Evolutionary conservation across 1,140 invertebrate genomes (phyloP).

Genomic region (Asobara japonica): DNA sequence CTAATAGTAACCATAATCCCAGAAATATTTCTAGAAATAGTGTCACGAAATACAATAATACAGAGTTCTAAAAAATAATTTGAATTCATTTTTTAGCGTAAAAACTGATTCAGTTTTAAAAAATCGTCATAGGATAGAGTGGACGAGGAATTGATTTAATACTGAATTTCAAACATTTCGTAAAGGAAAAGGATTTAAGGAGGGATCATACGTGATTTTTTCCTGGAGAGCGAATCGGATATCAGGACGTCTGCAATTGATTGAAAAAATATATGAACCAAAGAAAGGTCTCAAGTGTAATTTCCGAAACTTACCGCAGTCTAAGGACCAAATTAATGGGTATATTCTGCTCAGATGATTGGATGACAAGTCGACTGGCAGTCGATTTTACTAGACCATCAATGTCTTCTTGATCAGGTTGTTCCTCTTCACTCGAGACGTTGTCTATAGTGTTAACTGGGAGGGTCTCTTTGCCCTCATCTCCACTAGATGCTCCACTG

Average conservation of each 20-base stretch:
- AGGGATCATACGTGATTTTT: conserved; percentile 36
- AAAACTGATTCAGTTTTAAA: too few relatives aligned
- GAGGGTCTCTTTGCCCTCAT: conserved; percentile 63
- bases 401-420: conserved; percentile 53
- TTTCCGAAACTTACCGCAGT: conserved; percentile 73
- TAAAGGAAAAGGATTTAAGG: conserved; percentile 20
- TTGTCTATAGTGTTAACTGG: conserved; percentile 63
- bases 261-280: not conserved
- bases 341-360: conserved; percentile 56
- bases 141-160: not conserved
- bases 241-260: conserved; percentile 47
- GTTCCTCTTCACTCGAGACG: conserved; percentile 61
- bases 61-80: too few relatives aligned
- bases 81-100: too few relatives aligned
- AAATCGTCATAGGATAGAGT: too few relatives aligned
- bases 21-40: too few relatives aligned
- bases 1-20: too few relatives aligned
- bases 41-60: too few relatives aligned
- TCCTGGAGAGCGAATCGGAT: conserved; percentile 45
- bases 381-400: conserved; percentile 53
- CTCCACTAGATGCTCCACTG: conserved; percentile 67
- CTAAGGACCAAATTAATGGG: conserved; percentile 83
- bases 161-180: conserved; percentile 2
- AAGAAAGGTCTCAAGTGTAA: conserved; percentile 1
- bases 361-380: conserved; percentile 48